Percentiles rank a stretch among this genome's conserved stretches.
Conservation (phyloP, 2,113 vertebrate species). For the Megaleporinus macrocephalus region DNA sequence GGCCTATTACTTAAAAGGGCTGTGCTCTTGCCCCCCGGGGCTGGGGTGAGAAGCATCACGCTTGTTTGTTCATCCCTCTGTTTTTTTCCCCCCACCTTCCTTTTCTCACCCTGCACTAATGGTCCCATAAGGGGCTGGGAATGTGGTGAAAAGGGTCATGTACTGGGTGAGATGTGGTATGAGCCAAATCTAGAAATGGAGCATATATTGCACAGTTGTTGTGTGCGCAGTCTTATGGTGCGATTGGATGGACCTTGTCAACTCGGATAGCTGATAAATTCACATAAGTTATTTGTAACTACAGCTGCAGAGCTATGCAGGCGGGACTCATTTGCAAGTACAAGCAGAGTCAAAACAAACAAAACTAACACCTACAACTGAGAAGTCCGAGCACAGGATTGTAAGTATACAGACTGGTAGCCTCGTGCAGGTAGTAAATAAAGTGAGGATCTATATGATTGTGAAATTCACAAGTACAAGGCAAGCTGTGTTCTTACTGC, state of each 20-base stretch:
- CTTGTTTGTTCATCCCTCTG: conserved; percentile 35
- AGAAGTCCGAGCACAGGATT: no score
- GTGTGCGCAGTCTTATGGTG: background rate
- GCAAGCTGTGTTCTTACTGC: no score
- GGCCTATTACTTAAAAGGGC: conserved; percentile 35
- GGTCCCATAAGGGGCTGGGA: conserved; percentile 12
- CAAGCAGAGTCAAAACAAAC: no score
- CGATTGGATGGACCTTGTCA: background rate
- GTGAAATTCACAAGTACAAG: no score
- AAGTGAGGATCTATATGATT: background rate
- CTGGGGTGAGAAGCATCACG: background rate
- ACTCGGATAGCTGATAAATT: no score
- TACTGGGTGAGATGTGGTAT: background rate
- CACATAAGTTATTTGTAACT: no score
- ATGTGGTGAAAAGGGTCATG: background rate
- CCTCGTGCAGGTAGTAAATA: background rate
- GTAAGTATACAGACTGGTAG: background rate
- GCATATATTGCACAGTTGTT: background rate
- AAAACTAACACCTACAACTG: no score
- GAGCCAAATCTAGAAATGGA: conserved; percentile 21
- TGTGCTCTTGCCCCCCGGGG: conserved; percentile 25
- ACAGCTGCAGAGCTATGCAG: no score
- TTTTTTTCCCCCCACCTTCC: background rate
- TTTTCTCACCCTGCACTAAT: conserved; percentile 33
- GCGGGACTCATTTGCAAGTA: no score